These are phyloP conservation scores for Synanthedon vespiformis DNA, from an alignment of 2,888 invertebrate species.

Conservation along the genomic window DNA sequence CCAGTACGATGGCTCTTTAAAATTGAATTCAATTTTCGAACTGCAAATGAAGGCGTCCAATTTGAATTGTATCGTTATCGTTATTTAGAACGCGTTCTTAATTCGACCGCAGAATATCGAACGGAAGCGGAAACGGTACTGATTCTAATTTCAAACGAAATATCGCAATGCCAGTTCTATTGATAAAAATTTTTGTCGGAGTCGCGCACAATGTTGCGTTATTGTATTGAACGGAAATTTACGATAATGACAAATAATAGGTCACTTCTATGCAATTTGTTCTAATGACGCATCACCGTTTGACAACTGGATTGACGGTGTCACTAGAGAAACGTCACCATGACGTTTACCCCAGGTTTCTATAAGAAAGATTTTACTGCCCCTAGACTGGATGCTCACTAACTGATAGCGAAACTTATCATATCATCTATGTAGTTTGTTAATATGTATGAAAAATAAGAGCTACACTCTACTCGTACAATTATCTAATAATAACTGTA, in stretches of 20 bases:
- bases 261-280: constrained; percentile 24
- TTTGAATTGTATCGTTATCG: constrained; percentile 30
- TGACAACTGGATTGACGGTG: too few relatives aligned
- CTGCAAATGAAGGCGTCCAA: constrained; percentile 1
- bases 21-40: constrained; percentile 11
- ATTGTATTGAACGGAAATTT: constrained; percentile 65
- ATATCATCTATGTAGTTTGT: too few relatives aligned
- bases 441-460: too few relatives aligned
- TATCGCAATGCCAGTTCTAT: constrained; percentile 48
- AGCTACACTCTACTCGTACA: too few relatives aligned
- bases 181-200: constrained; percentile 25
- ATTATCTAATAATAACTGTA: too few relatives aligned
- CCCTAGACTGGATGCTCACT: too few relatives aligned
- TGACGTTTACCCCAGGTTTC: background rate
- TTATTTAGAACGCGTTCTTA: constrained; percentile 54
- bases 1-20: constrained; percentile 10
- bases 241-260: constrained; percentile 56
- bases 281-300: background rate
- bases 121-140: constrained; percentile 68
- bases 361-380: too few relatives aligned
- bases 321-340: background rate
- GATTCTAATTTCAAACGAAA: constrained; percentile 68
- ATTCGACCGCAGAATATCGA: constrained; percentile 62
- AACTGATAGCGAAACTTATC: too few relatives aligned
- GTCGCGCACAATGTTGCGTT: constrained; percentile 6